Base-by-base conservation (phyloP, 2,888 invertebrate species). In the Mesorhabditis sp. region DNA sequence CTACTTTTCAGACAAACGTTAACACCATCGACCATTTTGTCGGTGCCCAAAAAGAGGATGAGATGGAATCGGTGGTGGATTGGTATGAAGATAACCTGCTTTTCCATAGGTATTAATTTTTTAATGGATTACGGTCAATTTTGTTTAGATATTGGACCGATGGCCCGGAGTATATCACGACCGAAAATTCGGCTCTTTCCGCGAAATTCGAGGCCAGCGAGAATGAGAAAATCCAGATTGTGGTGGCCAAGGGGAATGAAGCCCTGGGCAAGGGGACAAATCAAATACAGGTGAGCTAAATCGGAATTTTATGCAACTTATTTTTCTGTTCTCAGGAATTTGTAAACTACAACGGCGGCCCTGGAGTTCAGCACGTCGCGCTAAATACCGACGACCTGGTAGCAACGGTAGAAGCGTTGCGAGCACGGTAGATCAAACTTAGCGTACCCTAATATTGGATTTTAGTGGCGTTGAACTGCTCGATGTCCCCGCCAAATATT, bases 311-410 rank as follows among this genome's bases (percentile, higher is more conserved):
- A 2, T 28, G 28, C 28, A 28, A 2, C 2, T 50, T 50, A n/a
- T 13, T 50, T 50, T 13, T n/a, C 2, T 50, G 2, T 50, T 79
- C 82, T 45, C 82, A 88, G 88, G 98, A 98, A 87, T 98, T 93
- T 86, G 95, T 97, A 62, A 96, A 98, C 83, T 98, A 95, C 86
- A 95, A 97, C 86, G 97, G 96, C 0, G 95, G 85, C n/a, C 92
- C 95, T 3, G 98, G 98, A 0, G 95, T 97, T 0, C 98, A 98
- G 87, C 98, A 98, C 85, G 94, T 98, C 80, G 97, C 97, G 4
- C 89, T 98, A n/a, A 95, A 95, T 86, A 94, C 95, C 0, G 89
- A 90, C 75, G 92, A 98, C 86, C 96, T 98, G 83, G 93, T 98
- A 76, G 86, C 88, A 67, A 90, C 93, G 62, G 95, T 96, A 68